phyloP scores from a whole-genome alignment of 2,797 vertebrate genomes.

The Sardinella longiceps region DNA sequence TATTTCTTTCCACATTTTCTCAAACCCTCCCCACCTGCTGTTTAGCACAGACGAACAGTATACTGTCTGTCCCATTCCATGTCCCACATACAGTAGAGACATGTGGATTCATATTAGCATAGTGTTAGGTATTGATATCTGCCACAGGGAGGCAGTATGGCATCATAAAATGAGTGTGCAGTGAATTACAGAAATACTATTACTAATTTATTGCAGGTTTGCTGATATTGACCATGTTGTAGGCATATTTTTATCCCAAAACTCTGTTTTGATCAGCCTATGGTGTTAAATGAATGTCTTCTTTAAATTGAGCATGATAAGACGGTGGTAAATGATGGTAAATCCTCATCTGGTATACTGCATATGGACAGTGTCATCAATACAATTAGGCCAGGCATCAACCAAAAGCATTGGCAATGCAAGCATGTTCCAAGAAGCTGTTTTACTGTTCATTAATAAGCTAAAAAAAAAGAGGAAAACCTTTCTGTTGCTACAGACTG shows the following conservation, averaged over 20 bases:
- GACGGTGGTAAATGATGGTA: no score
- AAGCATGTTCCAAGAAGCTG: not conserved
- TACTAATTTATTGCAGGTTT: no score
- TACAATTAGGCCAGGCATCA: not conserved
- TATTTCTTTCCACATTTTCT: not conserved
- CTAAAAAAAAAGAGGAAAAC: no score
- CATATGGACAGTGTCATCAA: not conserved
- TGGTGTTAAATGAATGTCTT: not conserved
- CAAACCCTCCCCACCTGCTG: not conserved
- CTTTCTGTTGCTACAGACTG: conserved; percentile 22
- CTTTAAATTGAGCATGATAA: not conserved
- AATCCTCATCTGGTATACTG: not conserved
- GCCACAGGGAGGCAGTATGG: conserved; percentile 13
- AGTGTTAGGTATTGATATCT: not conserved
- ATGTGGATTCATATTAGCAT: no score
- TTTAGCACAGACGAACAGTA: not conserved
- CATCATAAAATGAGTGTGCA: not conserved
- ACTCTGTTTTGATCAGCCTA: not conserved
- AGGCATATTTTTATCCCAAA: no score
- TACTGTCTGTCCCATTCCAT: not conserved
- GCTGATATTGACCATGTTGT: no score
- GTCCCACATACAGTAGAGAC: no score
- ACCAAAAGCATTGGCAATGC: no score
- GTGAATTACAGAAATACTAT: no score
- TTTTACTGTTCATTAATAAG: conserved; percentile 26